Evolutionary conservation across 1,140 invertebrate genomes (phyloP).

Genomic region (Chionoecetes opilio): DNA sequence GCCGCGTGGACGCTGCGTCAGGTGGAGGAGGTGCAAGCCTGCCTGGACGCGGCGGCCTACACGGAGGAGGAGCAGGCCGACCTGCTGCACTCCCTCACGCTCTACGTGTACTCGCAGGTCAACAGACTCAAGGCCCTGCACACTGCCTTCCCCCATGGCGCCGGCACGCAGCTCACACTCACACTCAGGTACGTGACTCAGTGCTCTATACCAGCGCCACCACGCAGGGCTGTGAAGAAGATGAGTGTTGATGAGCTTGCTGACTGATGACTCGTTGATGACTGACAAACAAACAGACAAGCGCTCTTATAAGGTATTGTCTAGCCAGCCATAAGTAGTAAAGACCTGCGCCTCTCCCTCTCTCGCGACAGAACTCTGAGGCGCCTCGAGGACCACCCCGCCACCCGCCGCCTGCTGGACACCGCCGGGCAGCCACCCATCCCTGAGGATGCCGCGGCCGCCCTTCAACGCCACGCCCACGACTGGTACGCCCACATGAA

Average conservation of each 20-base stretch:
- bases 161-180: background rate
- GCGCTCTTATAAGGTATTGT: no score
- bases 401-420: constrained; percentile 52
- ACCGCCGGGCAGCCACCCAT: constrained; percentile 42
- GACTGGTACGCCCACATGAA: constrained; percentile 48
- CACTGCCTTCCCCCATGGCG: background rate
- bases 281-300: constrained; percentile 2
- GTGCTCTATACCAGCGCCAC: background rate
- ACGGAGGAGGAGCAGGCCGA: constrained; percentile 40
- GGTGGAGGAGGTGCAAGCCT: constrained; percentile 28
- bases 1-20: constrained; percentile 17
- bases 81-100: constrained; percentile 58
- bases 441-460: constrained; percentile 23
- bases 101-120: constrained; percentile 38
- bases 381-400: constrained; percentile 35
- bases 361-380: background rate
- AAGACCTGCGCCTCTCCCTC: no score
- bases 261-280: background rate
- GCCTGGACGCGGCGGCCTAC: background rate
- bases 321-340: no score
- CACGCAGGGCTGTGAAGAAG: no score
- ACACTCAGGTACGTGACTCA: constrained; percentile 36
- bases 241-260: no score
- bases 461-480: constrained; percentile 19
- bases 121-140: constrained; percentile 46